phyloP scores from a whole-genome alignment of 2,888 invertebrate genomes.

The Drosophila ezoana region DNA sequence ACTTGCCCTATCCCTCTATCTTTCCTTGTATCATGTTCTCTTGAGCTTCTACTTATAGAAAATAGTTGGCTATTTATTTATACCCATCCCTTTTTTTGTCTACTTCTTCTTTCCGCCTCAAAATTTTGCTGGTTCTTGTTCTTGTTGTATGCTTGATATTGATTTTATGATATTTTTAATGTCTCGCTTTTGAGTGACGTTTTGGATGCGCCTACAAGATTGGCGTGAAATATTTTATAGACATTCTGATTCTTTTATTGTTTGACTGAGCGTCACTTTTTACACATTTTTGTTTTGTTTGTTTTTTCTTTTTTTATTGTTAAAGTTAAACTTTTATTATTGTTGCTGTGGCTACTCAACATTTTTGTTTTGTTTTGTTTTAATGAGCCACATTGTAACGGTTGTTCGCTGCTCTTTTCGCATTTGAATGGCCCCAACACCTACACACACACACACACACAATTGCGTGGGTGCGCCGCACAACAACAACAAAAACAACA shows the following conservation, averaged over 20 bases:
- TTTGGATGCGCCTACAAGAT: constrained; percentile 59
- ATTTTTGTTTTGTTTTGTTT: constrained; percentile 43
- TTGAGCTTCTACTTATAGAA: neutral
- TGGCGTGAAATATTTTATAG: constrained; percentile 75
- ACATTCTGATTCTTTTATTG: constrained; percentile 60
- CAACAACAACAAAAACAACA: constrained; percentile 30
- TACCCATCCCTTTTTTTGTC: constrained; percentile 31
- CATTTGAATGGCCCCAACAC: constrained; percentile 70
- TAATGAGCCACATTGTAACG: constrained; percentile 77
- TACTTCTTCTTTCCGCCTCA: constrained; percentile 14
- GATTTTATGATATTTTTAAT: constrained; percentile 44
- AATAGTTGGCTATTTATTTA: constrained; percentile 26
- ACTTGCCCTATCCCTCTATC: no score
- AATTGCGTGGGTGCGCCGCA: constrained; percentile 66
- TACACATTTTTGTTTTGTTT: constrained; percentile 61
- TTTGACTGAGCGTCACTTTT: constrained; percentile 68
- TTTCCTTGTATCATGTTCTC: neutral
- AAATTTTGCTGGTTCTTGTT: no score
- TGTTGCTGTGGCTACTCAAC: constrained; percentile 45
- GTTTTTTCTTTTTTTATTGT: constrained; percentile 44
- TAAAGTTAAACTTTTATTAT: constrained; percentile 52
- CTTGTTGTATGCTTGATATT: constrained; percentile 20
- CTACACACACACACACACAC: constrained; percentile 21
- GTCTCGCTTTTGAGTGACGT: constrained; percentile 41
- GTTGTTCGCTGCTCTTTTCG: constrained; percentile 75